A percentile compares a stretch with the other conserved stretches of the same genome.
These are phyloP conservation scores for Cryptoleucopteryx plumbea DNA, from an alignment of 2,113 vertebrate genomes.

Conservation along the genomic window DNA sequence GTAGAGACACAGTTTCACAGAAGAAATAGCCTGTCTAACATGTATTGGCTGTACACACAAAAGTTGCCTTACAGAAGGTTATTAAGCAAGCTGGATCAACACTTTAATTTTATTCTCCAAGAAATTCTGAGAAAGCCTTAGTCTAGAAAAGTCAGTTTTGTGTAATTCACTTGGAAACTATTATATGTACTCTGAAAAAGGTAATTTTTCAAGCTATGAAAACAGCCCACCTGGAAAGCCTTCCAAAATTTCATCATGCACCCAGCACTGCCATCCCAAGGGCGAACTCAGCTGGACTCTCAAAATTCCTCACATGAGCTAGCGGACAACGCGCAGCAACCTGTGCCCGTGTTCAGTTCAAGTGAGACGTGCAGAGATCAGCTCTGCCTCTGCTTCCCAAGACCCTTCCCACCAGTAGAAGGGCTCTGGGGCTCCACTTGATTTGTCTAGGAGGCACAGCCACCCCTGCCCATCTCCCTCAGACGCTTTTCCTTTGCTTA, in stretches of 20 bases:
- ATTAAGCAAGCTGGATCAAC: neutral
- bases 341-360: fast-evolving
- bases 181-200: neutral
- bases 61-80: neutral
- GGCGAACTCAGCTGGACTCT: neutral
- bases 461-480: neutral
- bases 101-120: neutral
- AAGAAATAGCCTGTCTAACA: neutral
- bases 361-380: neutral
- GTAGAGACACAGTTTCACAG: neutral
- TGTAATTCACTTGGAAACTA: neutral
- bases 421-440: neutral
- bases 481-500: neutral
- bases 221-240: neutral
- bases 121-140: neutral
- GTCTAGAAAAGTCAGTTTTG: neutral
- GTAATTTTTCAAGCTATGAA: neutral
- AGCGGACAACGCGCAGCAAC: fast-evolving
- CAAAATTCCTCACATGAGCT: fast-evolving
- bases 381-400: neutral
- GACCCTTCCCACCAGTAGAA: neutral
- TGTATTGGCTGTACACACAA: neutral
- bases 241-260: neutral
- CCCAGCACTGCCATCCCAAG: neutral
- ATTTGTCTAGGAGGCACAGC: neutral